phyloP scores from a whole-genome alignment of 37 sponge, comb jelly and placozoan genomes.

The Mnemiopsis leidyi region DNA sequence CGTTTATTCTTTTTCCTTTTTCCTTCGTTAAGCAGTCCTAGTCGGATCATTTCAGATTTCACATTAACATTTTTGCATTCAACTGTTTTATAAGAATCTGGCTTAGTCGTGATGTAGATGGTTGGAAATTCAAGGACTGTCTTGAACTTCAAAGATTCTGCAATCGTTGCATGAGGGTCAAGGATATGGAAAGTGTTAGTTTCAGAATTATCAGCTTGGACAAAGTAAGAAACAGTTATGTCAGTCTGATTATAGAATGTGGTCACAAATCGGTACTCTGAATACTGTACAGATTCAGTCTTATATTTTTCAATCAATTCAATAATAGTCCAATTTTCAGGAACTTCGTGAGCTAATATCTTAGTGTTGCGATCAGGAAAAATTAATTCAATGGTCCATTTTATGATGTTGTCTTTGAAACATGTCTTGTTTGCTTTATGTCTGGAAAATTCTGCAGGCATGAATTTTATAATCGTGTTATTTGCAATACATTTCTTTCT shows the following conservation, averaged over 20 bases:
- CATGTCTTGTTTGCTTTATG: not conserved
- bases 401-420: slow-evolving; percentile 8
- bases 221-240: not conserved
- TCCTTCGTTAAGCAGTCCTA: not conserved
- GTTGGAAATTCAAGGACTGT: slow-evolving; percentile 1
- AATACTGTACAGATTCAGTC: not conserved
- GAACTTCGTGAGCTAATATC: not conserved
- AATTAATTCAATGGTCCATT: not conserved
- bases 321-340: not conserved
- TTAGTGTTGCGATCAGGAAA: not conserved
- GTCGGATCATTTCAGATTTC: not conserved
- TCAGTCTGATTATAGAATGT: not conserved
- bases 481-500: not conserved
- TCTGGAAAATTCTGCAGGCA: not conserved
- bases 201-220: not conserved
- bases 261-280: not conserved
- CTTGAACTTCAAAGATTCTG: not conserved
- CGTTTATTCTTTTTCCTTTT: not conserved
- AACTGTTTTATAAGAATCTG: not conserved
- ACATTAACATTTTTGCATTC: not conserved
- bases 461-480: not conserved
- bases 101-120: not conserved
- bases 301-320: slow-evolving; percentile 5
- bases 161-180: not conserved
- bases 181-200: not conserved